These are phyloP conservation scores for Thymelicus lineola DNA, from an alignment of 2,888 invertebrate genomes.

Conservation along the genomic window DNA sequence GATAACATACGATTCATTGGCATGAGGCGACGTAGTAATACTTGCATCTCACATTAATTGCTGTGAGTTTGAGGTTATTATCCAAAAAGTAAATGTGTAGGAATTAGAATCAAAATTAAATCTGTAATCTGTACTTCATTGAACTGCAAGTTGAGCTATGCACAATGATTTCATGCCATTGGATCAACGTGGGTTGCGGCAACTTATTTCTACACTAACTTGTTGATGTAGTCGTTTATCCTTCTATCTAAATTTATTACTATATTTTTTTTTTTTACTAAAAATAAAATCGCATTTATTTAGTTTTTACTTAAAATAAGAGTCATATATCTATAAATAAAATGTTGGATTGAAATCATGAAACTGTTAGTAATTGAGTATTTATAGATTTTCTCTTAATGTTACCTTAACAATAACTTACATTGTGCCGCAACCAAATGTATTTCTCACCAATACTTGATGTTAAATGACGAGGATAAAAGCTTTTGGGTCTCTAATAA, in stretches of 20 bases:
- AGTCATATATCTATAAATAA: too few relatives aligned
- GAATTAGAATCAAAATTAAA: neutral
- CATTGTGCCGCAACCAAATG: neutral
- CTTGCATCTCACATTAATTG: too few relatives aligned
- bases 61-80: neutral
- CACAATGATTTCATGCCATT: conserved; percentile 1
- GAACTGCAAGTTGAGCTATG: too few relatives aligned
- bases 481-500: neutral
- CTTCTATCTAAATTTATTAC: too few relatives aligned
- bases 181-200: neutral
- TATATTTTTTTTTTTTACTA: too few relatives aligned
- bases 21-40: neutral
- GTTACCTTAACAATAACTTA: too few relatives aligned
- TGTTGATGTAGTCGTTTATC: too few relatives aligned
- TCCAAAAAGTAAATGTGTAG: neutral
- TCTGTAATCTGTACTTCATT: neutral
- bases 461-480: neutral
- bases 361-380: too few relatives aligned
- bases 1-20: neutral
- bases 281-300: too few relatives aligned
- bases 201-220: neutral
- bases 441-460: neutral
- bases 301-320: too few relatives aligned
- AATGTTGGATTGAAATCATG: too few relatives aligned
- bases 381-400: neutral